Conservation (phyloP, 2,797 vertebrate genomes). For the Hypotaenidia okinawae region DNA sequence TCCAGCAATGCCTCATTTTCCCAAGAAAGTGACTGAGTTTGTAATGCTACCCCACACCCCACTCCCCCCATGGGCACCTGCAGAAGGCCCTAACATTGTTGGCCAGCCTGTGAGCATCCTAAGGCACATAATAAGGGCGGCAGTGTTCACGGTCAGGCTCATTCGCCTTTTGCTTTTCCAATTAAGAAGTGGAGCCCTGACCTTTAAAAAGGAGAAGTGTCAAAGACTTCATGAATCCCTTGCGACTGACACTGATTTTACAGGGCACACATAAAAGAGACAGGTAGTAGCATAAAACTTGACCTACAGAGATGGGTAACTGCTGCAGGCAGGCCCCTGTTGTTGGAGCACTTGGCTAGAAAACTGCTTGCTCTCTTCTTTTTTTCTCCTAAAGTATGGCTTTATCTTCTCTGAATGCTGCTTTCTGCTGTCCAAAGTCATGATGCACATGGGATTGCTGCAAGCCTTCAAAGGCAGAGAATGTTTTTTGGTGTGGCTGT, state of each 20-base stretch:
- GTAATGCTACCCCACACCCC: neutral
- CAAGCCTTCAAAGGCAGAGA: neutral
- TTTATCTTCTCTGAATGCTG: neutral
- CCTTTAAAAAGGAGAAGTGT: conserved; percentile 57
- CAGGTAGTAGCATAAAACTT: conserved; percentile 53
- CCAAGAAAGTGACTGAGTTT: neutral
- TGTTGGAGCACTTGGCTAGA: neutral
- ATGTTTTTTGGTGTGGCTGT: neutral
- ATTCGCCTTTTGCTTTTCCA: conserved; percentile 50
- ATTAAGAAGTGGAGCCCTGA: conserved; percentile 55
- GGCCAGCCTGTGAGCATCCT: neutral
- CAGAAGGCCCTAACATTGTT: neutral
- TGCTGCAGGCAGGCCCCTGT: neutral
- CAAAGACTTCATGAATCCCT: conserved; percentile 57
- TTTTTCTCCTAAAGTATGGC: neutral
- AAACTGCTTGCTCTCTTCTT: neutral
- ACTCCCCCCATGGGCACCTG: accelerated
- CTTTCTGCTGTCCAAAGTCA: neutral
- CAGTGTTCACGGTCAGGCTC: neutral
- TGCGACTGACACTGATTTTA: conserved; percentile 24
- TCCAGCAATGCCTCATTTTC: neutral
- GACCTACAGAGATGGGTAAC: conserved; percentile 12
- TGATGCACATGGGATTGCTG: neutral
- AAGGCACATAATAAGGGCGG: neutral
- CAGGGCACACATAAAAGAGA: conserved; percentile 52